A percentile compares a stretch with the other conserved stretches of the same genome.
Conservation (phyloP, 1,140 invertebrate genomes). For the Gryllus bimaculatus region DNA sequence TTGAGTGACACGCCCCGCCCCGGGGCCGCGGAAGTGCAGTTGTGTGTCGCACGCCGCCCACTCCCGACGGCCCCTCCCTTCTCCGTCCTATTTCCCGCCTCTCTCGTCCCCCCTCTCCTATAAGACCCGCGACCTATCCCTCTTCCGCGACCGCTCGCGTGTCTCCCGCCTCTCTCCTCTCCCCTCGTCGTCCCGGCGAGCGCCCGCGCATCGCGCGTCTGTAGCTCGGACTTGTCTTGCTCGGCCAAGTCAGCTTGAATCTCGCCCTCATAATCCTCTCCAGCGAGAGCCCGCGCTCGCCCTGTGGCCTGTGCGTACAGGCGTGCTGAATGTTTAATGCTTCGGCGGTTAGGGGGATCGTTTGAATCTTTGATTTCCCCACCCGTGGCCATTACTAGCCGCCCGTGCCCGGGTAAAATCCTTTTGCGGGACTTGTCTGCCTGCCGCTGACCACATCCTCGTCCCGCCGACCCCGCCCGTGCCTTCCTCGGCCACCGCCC, state of each 20-base stretch:
- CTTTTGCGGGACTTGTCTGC: neutral
- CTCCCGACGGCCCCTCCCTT: neutral
- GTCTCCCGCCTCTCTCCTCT: neutral
- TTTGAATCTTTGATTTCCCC: conserved; percentile 1
- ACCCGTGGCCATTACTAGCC: neutral
- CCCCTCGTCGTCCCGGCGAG: neutral
- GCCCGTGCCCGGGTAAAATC: neutral
- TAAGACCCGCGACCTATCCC: neutral
- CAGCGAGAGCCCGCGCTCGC: neutral
- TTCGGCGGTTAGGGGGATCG: neutral
- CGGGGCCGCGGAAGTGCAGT: conserved; percentile 1
- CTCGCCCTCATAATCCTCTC: neutral
- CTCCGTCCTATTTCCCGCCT: neutral
- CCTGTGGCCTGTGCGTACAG: neutral
- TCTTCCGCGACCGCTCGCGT: neutral
- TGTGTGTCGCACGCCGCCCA: neutral
- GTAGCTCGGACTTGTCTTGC: neutral
- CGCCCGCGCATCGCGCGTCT: neutral
- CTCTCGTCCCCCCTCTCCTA: neutral
- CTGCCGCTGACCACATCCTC: neutral
- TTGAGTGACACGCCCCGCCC: neutral
- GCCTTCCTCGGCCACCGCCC: too few species aligned
- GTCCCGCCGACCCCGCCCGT: neutral
- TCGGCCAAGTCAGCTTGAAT: neutral
- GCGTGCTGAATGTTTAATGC: neutral